These are phyloP conservation scores for Apodemus speciosus DNA, from an alignment of 2,113 vertebrate genomes.

Conservation along the genomic window DNA sequence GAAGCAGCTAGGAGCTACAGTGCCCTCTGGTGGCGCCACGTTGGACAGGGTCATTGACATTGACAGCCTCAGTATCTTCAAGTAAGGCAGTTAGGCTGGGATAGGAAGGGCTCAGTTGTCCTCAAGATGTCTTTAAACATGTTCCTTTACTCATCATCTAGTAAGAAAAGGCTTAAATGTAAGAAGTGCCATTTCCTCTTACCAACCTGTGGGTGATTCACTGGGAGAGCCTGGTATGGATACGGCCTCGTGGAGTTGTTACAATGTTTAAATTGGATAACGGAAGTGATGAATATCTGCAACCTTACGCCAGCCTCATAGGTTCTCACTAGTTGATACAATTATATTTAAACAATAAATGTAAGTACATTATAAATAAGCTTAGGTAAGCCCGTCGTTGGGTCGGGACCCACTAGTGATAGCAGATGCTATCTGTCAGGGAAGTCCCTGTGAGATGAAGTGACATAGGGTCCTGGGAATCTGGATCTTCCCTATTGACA, in stretches of 20 bases:
- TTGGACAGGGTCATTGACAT: background rate
- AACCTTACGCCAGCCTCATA: background rate
- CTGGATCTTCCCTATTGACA: background rate
- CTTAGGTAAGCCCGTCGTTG: too few relatives aligned
- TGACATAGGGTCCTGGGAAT: background rate
- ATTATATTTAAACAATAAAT: background rate
- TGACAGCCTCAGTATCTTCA: background rate
- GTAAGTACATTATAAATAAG: background rate
- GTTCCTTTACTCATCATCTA: background rate
- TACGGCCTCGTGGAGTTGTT: background rate
- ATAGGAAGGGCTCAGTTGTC: background rate
- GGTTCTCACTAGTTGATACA: background rate
- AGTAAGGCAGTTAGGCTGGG: background rate
- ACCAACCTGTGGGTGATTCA: background rate
- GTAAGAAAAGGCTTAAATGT: background rate
- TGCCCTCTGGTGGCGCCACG: background rate
- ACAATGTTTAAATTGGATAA: background rate
- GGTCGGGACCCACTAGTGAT: background rate
- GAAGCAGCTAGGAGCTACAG: background rate
- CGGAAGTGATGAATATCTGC: background rate
- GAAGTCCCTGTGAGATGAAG: background rate
- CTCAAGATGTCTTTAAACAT: background rate
- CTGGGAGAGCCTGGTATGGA: too few relatives aligned
- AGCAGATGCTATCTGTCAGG: background rate
- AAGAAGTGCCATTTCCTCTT: background rate